These are phyloP conservation scores for Thinocorus orbignyianus DNA, from an alignment of 2,113 vertebrate species.

Conservation along the genomic window DNA sequence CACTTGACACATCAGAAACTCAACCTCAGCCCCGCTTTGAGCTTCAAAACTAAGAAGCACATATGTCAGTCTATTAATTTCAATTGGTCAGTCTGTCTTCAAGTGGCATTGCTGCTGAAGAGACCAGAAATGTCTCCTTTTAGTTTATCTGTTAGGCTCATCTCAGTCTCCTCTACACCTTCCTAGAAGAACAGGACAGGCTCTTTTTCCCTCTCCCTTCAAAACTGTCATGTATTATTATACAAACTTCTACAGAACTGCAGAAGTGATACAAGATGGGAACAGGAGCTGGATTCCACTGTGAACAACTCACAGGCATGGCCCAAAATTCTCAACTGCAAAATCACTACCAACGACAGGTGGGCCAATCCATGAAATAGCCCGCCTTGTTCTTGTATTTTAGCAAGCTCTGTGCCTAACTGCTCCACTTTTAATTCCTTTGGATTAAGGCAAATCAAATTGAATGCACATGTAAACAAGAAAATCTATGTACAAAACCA, in stretches of 20 bases:
- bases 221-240: not conserved
- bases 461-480: not conserved
- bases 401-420: not conserved
- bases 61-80: not conserved
- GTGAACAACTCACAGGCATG: not conserved
- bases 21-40: not conserved
- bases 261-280: not conserved
- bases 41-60: not conserved
- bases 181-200: not conserved
- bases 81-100: not conserved
- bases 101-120: not conserved
- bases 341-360: not conserved
- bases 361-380: not conserved
- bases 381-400: not conserved
- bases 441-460: not conserved
- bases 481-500: not conserved
- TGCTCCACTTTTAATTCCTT: not conserved
- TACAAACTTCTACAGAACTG: not conserved
- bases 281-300: not conserved
- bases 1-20: not conserved
- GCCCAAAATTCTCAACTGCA: not conserved
- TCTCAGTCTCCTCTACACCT: not conserved
- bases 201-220: too few species aligned
- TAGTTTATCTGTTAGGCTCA: not conserved
- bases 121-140: not conserved